A percentile compares a stretch with the other conserved stretches of the same genome.
Conservation (phyloP, 2,113 vertebrate genomes). For the Felis catus region F.catus_Fca126_mat1.0 CM031424.1:55826501-55827000, state of each 20-base stretch:
- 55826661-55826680: background rate
- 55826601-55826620: background rate
- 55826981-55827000: background rate
- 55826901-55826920: too few relatives aligned
- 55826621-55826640: background rate
- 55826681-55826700: background rate
- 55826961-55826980: too few relatives aligned
- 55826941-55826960: too few relatives aligned
- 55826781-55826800: background rate
- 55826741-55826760: background rate
- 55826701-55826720: background rate
- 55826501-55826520: background rate
- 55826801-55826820: background rate
- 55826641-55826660: background rate
- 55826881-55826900: too few relatives aligned
- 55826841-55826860: too few relatives aligned
- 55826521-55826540: background rate
- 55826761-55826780: background rate
- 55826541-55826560: background rate
- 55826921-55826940: too few relatives aligned
- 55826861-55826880: too few relatives aligned
- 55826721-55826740: background rate
- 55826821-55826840: too few relatives aligned
- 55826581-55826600: background rate
- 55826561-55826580: background rate